Conservation (phyloP, 2,888 invertebrate species). For the Macroteleia sp. region DNA sequence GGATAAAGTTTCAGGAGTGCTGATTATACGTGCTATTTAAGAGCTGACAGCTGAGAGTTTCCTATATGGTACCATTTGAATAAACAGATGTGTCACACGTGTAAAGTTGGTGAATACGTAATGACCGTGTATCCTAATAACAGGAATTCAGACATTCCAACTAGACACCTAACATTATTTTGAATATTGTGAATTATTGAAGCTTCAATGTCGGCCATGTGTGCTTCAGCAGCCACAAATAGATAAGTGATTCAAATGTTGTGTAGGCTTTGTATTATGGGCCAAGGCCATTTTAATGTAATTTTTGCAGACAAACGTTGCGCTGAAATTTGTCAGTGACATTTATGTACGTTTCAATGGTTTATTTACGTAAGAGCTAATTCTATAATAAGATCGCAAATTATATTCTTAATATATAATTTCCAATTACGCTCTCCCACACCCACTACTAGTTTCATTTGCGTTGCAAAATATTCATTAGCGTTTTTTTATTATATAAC, state of each 20-base stretch:
- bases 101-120: slow-evolving; percentile 60
- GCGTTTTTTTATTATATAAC: no score
- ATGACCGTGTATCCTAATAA: slow-evolving; percentile 58
- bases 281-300: no score
- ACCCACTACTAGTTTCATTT: no score
- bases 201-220: slow-evolving; percentile 35
- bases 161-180: slow-evolving; percentile 40
- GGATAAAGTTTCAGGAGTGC: slow-evolving; percentile 10
- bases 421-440: no score
- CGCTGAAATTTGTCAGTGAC: no score
- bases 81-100: slow-evolving; percentile 51
- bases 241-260: slow-evolving; percentile 33
- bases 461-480: no score
- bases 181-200: slow-evolving; percentile 57
- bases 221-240: slow-evolving; percentile 36
- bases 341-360: no score
- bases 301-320: no score
- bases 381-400: no score
- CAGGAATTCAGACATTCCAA: slow-evolving; percentile 45
- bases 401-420: no score
- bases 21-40: slow-evolving; percentile 44
- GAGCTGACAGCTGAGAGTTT: slow-evolving; percentile 49
- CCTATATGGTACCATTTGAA: slow-evolving; percentile 53
- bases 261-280: no score
- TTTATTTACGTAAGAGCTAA: no score